Conservation (phyloP, 2,888 invertebrate genomes). For the Syritta pipiens region DNA sequence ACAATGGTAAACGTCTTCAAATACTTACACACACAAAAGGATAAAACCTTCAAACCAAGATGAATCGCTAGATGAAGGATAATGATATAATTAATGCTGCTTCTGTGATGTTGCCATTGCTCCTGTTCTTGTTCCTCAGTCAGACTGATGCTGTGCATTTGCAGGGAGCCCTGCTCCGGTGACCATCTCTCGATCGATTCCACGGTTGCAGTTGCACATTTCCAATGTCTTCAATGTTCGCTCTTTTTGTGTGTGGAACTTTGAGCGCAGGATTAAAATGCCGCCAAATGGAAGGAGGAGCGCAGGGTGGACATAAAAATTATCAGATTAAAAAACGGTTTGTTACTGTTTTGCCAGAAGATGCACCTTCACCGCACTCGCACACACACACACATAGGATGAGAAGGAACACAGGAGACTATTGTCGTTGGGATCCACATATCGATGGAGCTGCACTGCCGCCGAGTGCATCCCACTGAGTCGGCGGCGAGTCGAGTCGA, state of each 20-base stretch:
- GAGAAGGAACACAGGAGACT: not conserved
- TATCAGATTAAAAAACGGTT: constrained; percentile 68
- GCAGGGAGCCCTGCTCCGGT: too few species aligned
- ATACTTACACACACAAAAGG: constrained; percentile 37
- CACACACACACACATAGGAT: constrained; percentile 6
- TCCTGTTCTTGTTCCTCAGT: constrained; percentile 62
- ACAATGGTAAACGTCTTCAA: constrained; percentile 35
- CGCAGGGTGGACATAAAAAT: constrained; percentile 62
- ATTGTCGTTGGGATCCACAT: constrained; percentile 46
- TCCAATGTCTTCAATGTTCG: constrained; percentile 61
- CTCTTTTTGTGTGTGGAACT: constrained; percentile 35
- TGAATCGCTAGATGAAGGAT: constrained; percentile 77
- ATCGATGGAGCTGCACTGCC: too few species aligned
- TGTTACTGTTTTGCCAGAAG: constrained; percentile 65
- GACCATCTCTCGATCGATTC: constrained; percentile 55
- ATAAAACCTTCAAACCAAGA: constrained; percentile 69
- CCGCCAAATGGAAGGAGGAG: constrained; percentile 59
- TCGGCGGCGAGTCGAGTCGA: not conserved
- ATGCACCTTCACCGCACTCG: constrained; percentile 29
- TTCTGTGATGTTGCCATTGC: constrained; percentile 71
- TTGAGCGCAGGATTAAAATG: constrained; percentile 59
- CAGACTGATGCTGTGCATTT: constrained; percentile 5
- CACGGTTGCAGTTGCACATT: constrained; percentile 59
- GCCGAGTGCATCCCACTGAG: constrained; percentile 54
- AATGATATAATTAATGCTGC: constrained; percentile 77